A percentile compares a stretch with the other conserved stretches of the same genome.
These are phyloP conservation scores for Okapia johnstoni DNA, from an alignment of 2,113 vertebrate species.

Conservation along the genomic window DNA sequence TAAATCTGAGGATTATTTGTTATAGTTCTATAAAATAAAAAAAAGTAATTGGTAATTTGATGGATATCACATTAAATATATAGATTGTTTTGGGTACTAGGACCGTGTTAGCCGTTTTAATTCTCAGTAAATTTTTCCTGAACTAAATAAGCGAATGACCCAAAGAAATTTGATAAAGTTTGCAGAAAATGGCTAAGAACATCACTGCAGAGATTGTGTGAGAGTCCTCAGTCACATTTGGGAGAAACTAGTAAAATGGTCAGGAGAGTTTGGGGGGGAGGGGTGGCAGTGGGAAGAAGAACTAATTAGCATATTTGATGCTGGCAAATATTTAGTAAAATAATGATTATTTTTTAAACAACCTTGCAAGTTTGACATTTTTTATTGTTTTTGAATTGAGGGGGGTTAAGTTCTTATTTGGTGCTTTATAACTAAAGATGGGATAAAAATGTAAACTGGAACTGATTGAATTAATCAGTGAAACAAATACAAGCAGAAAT, in stretches of 20 bases:
- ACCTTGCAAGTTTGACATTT: background rate
- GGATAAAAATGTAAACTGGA: constrained; percentile 8
- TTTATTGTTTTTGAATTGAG: background rate
- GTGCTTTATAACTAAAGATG: constrained; percentile 12
- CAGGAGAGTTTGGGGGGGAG: background rate
- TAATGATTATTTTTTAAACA: background rate
- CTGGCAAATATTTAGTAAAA: background rate
- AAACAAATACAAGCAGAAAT: constrained; percentile 39
- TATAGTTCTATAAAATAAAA: background rate
- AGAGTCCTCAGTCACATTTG: background rate
- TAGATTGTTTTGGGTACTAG: background rate
- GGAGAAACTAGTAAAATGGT: background rate
- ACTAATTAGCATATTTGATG: background rate
- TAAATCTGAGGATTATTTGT: background rate
- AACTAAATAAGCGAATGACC: background rate
- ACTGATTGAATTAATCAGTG: constrained; percentile 15
- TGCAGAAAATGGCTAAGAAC: background rate
- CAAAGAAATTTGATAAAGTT: background rate
- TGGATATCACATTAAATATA: background rate
- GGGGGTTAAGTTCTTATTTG: background rate
- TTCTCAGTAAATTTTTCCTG: background rate
- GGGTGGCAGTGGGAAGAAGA: background rate
- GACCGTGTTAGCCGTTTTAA: background rate
- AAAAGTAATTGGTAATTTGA: background rate
- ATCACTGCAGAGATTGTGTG: background rate